Evolutionary conservation across 2,797 vertebrate genomes (phyloP), one percentile per base, ranked within the genome.

Genomic region (Cottoperca gobio): DNA sequence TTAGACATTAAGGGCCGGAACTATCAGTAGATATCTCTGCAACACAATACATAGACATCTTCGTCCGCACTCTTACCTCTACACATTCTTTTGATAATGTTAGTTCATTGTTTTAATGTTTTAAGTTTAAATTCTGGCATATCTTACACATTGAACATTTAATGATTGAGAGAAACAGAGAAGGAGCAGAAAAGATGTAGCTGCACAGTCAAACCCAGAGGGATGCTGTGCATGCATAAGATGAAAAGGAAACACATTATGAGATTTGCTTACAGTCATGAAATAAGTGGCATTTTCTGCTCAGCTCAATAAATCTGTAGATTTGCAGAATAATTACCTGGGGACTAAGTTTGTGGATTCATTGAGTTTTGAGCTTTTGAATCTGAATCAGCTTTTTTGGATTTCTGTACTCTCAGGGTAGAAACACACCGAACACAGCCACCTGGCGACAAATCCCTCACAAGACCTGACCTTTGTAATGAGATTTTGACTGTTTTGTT

Each of bases 391-490:
- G 19, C 35, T 26, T 52, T 53, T 17, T 67, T 70, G 45, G 26
- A 35, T 50, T 31, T 35, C 3, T 61, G 50, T 23, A 19, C 14
- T 66, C 42, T 61, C 8, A 52, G 42, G 43, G 70, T 72, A 82
- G 76, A 86, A 82, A 88, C 76, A 74, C 69, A 83, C 33, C 8
- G 5, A 62, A 39, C 24, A 24, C 19, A 33, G 23, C 14, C 5
- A n/a, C 4, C 19, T 21, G 39, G 24, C 3, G 2, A 42, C 57
- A 23, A 60, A n/a, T 26, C 21, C 42, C 28, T 23, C 19, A 6
- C 4, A 26, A 28, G 13, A 48, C n/a, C 17, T 39, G 11, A 66
- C 8, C 11, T 14, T 26, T 45, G 17, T 8, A 9, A 45, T 46
- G n/a, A 14, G 5, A 35, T 12, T 24, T 33, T 52, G 6, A 26